These are phyloP conservation scores for Taphrorychus bicolor DNA, from an alignment of 2,888 invertebrate species.

Conservation along the genomic window DNA sequence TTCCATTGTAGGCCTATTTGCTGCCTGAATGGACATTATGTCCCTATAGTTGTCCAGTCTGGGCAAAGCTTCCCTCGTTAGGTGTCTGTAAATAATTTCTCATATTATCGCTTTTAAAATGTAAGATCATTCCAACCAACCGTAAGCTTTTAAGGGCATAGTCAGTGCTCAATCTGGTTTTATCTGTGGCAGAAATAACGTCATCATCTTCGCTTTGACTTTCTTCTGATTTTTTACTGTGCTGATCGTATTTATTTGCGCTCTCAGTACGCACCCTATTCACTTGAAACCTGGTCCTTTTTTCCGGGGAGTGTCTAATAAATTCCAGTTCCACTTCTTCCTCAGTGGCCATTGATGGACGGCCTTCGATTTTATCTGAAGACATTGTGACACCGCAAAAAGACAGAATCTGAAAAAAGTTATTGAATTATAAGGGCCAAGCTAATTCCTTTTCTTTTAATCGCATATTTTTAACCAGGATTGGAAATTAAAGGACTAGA, in stretches of 20 bases:
- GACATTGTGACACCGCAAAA: neutral
- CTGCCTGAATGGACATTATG: slow-evolving; percentile 86
- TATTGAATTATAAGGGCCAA: too few species aligned
- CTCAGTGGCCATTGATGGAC: neutral
- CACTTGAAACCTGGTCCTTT: slow-evolving; percentile 67
- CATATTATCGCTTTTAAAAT: too few species aligned
- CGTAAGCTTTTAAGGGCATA: slow-evolving; percentile 78
- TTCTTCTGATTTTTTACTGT: slow-evolving; percentile 49
- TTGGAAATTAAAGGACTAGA: too few species aligned
- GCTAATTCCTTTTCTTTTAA: too few species aligned
- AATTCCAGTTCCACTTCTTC: slow-evolving; percentile 47
- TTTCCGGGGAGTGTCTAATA: slow-evolving; percentile 52
- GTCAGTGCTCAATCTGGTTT: slow-evolving; percentile 55
- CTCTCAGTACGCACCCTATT: slow-evolving; percentile 66
- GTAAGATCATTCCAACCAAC: slow-evolving; percentile 62
- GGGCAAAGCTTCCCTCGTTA: slow-evolving; percentile 87
- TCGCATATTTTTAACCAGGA: too few species aligned
- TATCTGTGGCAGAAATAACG: slow-evolving; percentile 61
- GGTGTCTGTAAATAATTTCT: slow-evolving; percentile 66
- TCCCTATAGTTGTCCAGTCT: slow-evolving; percentile 89
- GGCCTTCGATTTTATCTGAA: too few species aligned
- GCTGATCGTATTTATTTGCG: slow-evolving; percentile 49
- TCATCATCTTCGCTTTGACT: slow-evolving; percentile 59
- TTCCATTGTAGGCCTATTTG: slow-evolving; percentile 85
- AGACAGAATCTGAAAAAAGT: too few species aligned